Base-by-base conservation (phyloP, 2,113 vertebrate species). In the Odobenus rosmarus region DNA sequence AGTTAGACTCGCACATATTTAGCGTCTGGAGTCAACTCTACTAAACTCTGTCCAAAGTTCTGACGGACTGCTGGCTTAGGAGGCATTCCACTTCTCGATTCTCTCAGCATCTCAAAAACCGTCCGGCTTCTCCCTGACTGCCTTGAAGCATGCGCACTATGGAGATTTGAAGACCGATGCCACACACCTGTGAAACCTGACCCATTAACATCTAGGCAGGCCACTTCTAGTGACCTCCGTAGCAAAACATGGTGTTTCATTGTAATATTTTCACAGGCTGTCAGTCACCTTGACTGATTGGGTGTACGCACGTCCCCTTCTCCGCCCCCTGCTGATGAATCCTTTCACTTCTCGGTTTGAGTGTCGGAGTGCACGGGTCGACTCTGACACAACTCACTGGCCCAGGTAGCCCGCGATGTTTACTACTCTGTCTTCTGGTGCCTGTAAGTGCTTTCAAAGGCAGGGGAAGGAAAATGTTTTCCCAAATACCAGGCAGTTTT, bases 1-100 rank as follows among this genome's bases (percentile, higher is more conserved):
- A 69, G 33, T 67, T 57, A 49, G 31, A 53, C 5, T 3, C 0
- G 0, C 5, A 11, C 1, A 0, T n/a, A 26, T 8, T 74, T 15
- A 28, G 57, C 39, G 10, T 23, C 0, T 26, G 64, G 19, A 49
- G 36, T 67, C 16, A 82, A 61, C 12, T 26, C 4, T 9, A 9
- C 15, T 59, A 10, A 31, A 8, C 31, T 31, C 39, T 31, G 31
- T 53, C 21, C n/a, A 10, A 55, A 90, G 42, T 42, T 59, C 55
- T 46, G 42, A 67, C 16, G 31, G 71, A 9, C 39, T 31, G 18
- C 19, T 16, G 5, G 33, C 2, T 19, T 23, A 9, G n/a, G n/a
- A 87, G 3, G 3, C 57, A 33, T 36, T 5, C 23, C 36, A 3
- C 9, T 24, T 57, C 23, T 21, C 39, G 8, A 57, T 42, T 53